phyloP scores from a whole-genome alignment of 2,888 invertebrate genomes.

The Altica lythri region DNA sequence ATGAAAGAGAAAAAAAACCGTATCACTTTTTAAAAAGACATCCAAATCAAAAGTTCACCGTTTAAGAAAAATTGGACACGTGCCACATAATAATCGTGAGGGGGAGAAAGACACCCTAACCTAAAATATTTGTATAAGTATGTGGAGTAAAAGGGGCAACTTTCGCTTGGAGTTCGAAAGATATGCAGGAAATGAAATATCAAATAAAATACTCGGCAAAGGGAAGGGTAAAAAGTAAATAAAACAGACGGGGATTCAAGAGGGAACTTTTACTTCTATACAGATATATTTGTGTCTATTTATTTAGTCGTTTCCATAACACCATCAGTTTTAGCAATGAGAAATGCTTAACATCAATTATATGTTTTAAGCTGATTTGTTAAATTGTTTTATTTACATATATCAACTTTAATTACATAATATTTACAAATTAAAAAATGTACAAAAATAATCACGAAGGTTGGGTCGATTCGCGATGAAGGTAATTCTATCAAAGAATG shows the following conservation, averaged over 20 bases:
- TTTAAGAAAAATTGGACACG: constrained; percentile 19
- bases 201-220: constrained; percentile 28
- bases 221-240: constrained; percentile 23
- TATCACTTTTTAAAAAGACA: constrained; percentile 14
- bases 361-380: too few relatives aligned
- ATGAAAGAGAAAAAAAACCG: constrained; percentile 8
- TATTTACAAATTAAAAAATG: too few relatives aligned
- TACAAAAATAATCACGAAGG: too few relatives aligned
- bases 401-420: too few relatives aligned
- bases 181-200: constrained; percentile 28
- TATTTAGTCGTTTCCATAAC: too few relatives aligned
- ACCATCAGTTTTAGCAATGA: too few relatives aligned
- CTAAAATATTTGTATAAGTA: constrained; percentile 28
- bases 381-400: too few relatives aligned
- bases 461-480: too few relatives aligned
- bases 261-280: constrained; percentile 8
- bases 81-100: constrained; percentile 10
- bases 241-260: constrained; percentile 12
- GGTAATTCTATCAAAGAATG: too few relatives aligned
- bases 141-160: constrained; percentile 24
- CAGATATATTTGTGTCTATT: constrained; percentile 2
- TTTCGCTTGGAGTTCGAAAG: constrained; percentile 14
- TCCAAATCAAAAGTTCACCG: constrained; percentile 16
- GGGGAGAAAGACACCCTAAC: constrained; percentile 17
- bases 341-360: too few relatives aligned